Percentiles rank a stretch among this genome's conserved stretches.
These are phyloP conservation scores for Apogon talboti DNA, from an alignment of 2,797 vertebrate genomes.

Conservation along the genomic window DNA sequence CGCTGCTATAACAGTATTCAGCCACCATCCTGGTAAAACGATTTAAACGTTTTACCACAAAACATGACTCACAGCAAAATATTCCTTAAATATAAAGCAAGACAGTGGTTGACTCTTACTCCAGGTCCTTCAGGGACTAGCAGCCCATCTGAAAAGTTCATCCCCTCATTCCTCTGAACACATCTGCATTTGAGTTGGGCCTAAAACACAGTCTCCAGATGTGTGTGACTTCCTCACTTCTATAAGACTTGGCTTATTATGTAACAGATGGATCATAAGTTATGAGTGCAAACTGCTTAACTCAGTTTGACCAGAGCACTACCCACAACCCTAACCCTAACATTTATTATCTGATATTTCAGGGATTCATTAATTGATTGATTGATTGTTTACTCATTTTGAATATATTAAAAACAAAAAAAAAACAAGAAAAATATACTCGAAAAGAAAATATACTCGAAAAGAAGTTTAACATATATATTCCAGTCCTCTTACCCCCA, in stretches of 20 bases:
- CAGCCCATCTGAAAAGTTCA: slow-evolving; percentile 70
- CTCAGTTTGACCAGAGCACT: too few species aligned
- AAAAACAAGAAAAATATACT: too few species aligned
- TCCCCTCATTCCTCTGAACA: slow-evolving; percentile 58
- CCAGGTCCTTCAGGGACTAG: slow-evolving; percentile 31
- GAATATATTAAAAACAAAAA: too few species aligned
- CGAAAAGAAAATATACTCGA: too few species aligned
- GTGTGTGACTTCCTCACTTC: slow-evolving; percentile 51
- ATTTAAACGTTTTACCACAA: neutral
- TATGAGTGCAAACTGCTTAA: slow-evolving; percentile 4
- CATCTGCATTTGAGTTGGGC: slow-evolving; percentile 59
- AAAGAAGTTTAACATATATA: too few species aligned
- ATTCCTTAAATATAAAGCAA: slow-evolving; percentile 47
- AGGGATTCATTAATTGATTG: too few species aligned
- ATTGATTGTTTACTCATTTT: too few species aligned
- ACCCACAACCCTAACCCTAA: too few species aligned
- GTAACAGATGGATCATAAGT: slow-evolving; percentile 23
- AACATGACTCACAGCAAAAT: slow-evolving; percentile 21
- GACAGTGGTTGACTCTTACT: slow-evolving; percentile 35
- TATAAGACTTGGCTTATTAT: slow-evolving; percentile 22
- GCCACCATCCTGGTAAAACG: neutral
- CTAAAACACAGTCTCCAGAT: slow-evolving; percentile 72
- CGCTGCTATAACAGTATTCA: slow-evolving; percentile 4
- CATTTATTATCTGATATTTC: too few species aligned
- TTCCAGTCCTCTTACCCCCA: too few species aligned